Base-by-base conservation (phyloP, 2,888 invertebrate genomes). In the Acronicta leporina region DNA sequence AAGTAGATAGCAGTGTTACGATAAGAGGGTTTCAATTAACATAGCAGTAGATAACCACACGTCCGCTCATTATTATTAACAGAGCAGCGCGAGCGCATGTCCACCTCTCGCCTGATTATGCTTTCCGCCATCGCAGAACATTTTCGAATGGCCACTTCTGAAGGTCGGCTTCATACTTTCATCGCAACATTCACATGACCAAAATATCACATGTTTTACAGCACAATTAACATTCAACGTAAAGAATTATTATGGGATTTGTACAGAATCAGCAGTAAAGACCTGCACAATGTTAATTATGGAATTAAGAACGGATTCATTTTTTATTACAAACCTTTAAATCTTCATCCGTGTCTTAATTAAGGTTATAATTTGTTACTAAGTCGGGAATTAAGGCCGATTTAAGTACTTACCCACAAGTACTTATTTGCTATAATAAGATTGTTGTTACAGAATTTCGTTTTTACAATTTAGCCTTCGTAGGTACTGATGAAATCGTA, bases 1-100 rank as follows among this genome's bases (percentile, higher is more conserved):
- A 42, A 5, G 52, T 43, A 35, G 40, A 35, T 62, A 47, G 3
- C 16, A 40, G 45, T 13, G 35, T 27, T 49, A 42, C 38, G 57
- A 63, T 72, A 68, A 60, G 16, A 63, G 54, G 20, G 52, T 58
- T 72, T 68, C 55, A 74, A 74, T 73, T 73, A 64, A 65, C 64
- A 63, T 30, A 51, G 49, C 41, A 54, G 58, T 47, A 62, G 63
- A 72, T 67, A 76, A 68, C 54, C 38, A 56, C 41, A 58, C 46
- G 57, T 64, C 68, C 61, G 63, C 57, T 55, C 47, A 62, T 76
- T 73, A 63, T 65, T 65, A 65, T 40, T 54, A 53, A 51, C 62
- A 62, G 58, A 42, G 47, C 55, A 35, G 35, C 6, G 42, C n/a
- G 40, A 45, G 47, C 33, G 55, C 54, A 72, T 55, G 42, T 64